Evolutionary conservation across 2,888 invertebrate genomes (phyloP).

Genomic region (Cryptocheilus praepositus): DNA sequence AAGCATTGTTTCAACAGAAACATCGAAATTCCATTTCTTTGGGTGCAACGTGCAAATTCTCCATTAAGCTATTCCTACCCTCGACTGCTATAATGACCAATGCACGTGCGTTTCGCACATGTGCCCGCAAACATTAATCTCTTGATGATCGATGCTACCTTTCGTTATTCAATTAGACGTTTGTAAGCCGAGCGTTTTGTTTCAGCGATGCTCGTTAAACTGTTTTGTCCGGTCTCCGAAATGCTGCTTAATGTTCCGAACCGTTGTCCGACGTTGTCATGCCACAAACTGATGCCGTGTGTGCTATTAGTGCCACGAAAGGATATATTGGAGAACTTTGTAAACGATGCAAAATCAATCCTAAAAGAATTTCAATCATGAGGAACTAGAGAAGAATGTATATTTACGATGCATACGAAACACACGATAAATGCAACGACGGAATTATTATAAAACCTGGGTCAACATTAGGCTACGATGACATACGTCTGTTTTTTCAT

Average conservation of each 20-base stretch:
- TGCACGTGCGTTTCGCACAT: slow-evolving; percentile 13
- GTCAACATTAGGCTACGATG: no score
- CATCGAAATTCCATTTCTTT: slow-evolving; percentile 37
- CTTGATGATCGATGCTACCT: slow-evolving; percentile 34
- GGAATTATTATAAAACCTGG: no score
- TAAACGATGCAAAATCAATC: no score
- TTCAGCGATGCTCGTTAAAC: slow-evolving; percentile 15
- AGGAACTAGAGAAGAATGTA: no score
- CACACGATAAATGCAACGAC: no score
- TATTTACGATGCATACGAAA: no score
- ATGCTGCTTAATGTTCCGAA: neutral
- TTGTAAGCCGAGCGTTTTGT: slow-evolving; percentile 28
- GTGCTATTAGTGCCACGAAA: no score
- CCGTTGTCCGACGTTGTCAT: no score
- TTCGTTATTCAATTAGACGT: slow-evolving; percentile 39
- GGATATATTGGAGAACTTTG: no score
- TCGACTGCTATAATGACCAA: slow-evolving; percentile 20
- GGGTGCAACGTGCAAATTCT: slow-evolving; percentile 26
- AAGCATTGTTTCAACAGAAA: slow-evolving; percentile 25
- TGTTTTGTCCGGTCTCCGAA: slow-evolving; percentile 31
- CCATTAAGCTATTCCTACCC: slow-evolving; percentile 38
- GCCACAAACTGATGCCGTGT: no score
- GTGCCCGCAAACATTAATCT: slow-evolving; percentile 33
- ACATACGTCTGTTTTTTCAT: no score
- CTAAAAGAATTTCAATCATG: no score